Evolutionary conservation across 2,113 vertebrate genomes (phyloP), one percentile per base, ranked within the genome.

Genomic region (Thamnophis sirtalis): DNA sequence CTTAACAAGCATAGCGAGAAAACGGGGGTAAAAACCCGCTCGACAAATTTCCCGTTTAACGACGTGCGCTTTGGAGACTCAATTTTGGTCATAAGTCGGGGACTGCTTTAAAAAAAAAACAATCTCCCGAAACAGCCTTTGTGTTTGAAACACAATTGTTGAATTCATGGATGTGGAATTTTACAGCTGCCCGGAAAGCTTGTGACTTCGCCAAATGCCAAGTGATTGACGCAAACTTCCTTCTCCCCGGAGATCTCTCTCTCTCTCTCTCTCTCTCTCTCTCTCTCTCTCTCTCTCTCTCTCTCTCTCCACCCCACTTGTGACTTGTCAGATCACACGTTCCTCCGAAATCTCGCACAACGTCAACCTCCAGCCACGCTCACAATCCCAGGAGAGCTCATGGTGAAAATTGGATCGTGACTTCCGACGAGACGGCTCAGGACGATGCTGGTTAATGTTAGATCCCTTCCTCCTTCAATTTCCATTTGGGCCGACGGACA

Each of bases 41-140:
- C 5, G 13, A n/a, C 63, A n/a, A 33, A 68, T 68, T 13, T 68
- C 63, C 33, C 28, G 5, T 10, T 1, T 28, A 68, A 3, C 28
- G 0, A 15, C 1, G 0, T 15, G n/a, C 13, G 2, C 13, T 6
- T 68, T 5, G 63, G 63, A 5, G n/a, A n/a, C 13, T n/a, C n/a
- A 2, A 2, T 15, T 15, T 11, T 4, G 63, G 13, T 17, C 4
- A 1, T 11, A 68, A n/a, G 2, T 3, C 1, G 13, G 33, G 28
- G 63, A 68, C 63, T 15, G 6, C 5, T 68, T 17, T 17, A 0
- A 9, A 43, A 21, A 33, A 9, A 38, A n/a, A n/a, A n/a, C 0
- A 15, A 17, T 15, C 63, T 73, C 3, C 4, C 5, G 11, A 68
- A 68, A 43, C 3, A 7, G 33, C 17, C 0, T 43, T 38, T 43